Evolutionary conservation across 2,888 invertebrate species (phyloP).

Genomic region (Orchesella flavescens): DNA sequence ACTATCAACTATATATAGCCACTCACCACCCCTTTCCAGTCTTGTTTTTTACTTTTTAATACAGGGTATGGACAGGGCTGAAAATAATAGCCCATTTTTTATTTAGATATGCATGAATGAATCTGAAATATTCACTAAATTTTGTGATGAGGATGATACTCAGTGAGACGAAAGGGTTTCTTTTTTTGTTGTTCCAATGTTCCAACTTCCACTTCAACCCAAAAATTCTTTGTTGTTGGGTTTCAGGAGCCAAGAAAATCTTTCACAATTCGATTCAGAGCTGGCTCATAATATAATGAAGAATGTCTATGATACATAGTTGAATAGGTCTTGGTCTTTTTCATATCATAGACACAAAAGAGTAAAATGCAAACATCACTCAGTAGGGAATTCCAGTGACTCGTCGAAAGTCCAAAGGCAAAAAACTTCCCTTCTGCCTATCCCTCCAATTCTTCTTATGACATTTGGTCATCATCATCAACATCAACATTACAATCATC

Average conservation of each 20-base stretch:
- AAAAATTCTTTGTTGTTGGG: constrained; percentile 15
- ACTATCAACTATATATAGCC: no score
- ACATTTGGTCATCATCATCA: constrained; percentile 50
- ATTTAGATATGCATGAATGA: constrained; percentile 20
- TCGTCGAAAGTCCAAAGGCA: constrained; percentile 10
- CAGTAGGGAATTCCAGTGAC: constrained; percentile 55
- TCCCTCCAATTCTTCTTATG: constrained; percentile 29
- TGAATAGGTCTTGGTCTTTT: background rate
- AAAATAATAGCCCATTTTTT: background rate
- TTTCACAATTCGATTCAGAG: constrained; percentile 1
- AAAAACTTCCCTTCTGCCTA: constrained; percentile 13
- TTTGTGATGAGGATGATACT: background rate
- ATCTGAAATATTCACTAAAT: constrained; percentile 16
- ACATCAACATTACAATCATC: no score
- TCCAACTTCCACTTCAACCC: background rate
- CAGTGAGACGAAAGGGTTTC: background rate
- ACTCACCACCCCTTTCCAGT: no score
- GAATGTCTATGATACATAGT: background rate
- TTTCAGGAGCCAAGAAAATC: background rate
- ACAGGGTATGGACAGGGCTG: no score
- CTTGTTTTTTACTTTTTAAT: no score
- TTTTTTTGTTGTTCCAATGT: background rate
- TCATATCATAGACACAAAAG: background rate
- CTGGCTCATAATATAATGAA: background rate
- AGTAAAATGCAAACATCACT: constrained; percentile 21